These are phyloP conservation scores for Coptodon bakossiorum DNA, from an alignment of 2,113 vertebrate genomes.

Conservation along the genomic window DNA sequence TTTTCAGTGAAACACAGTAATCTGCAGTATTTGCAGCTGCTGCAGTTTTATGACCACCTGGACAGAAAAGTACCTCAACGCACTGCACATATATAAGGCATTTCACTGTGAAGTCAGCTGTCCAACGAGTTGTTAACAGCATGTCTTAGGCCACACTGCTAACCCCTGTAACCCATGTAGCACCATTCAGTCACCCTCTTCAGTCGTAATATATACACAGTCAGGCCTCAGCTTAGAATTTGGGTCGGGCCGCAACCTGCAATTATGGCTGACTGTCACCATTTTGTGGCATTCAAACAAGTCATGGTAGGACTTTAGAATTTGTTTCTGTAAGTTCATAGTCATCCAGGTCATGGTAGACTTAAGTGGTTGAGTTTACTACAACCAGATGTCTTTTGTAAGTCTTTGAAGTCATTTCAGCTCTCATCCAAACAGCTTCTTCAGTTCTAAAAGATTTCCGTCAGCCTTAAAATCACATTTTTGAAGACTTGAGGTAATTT, in stretches of 20 bases:
- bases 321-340: neutral
- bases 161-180: constrained; percentile 28
- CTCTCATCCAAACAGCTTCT: neutral
- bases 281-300: constrained; percentile 29
- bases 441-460: neutral
- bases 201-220: constrained; percentile 23
- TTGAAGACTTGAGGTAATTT: neutral
- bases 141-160: constrained; percentile 31
- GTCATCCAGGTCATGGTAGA: neutral
- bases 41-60: neutral
- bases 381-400: neutral
- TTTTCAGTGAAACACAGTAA: neutral
- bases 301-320: neutral
- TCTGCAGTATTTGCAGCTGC: neutral
- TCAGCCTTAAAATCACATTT: neutral
- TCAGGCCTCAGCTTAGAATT: constrained; percentile 51
- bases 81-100: neutral
- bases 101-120: constrained; percentile 13
- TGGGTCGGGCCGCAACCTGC: constrained; percentile 31
- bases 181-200: neutral
- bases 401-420: neutral
- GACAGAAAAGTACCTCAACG: neutral
- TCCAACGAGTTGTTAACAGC: constrained; percentile 24
- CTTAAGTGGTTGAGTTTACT: neutral
- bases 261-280: constrained; percentile 49